A percentile compares a stretch with the other conserved stretches of the same genome.
These are phyloP conservation scores for Xanthia icteritia DNA, from an alignment of 2,888 invertebrate genomes.

Conservation along the genomic window DNA sequence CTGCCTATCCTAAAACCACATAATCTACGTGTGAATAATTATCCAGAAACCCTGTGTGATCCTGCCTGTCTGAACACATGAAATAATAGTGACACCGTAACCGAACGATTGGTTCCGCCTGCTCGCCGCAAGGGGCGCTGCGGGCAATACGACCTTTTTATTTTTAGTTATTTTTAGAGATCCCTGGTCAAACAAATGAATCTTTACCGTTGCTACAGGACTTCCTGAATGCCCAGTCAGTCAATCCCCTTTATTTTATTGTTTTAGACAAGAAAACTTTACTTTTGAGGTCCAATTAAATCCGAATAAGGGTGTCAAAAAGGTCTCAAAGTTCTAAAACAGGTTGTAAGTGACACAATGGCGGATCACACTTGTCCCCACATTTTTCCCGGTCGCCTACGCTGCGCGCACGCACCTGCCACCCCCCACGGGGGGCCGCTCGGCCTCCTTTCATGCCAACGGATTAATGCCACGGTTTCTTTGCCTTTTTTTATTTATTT, in stretches of 20 bases:
- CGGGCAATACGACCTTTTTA: constrained; percentile 65
- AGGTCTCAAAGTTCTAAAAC: constrained; percentile 29
- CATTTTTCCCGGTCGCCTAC: constrained; percentile 64
- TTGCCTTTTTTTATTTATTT: constrained; percentile 71
- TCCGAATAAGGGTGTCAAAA: background rate
- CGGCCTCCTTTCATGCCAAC: constrained; percentile 78
- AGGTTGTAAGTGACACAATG: constrained; percentile 32
- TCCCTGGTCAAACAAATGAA: constrained; percentile 46
- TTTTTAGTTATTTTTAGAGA: constrained; percentile 63
- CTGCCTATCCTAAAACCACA: background rate
- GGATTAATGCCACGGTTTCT: constrained; percentile 83
- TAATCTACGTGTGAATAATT: constrained; percentile 49
- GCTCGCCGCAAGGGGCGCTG: constrained; percentile 73
- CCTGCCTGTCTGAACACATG: constrained; percentile 51
- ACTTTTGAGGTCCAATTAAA: rapidly evolving
- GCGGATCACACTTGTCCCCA: constrained; percentile 66
- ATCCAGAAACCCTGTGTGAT: constrained; percentile 54
- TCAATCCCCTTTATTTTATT: background rate
- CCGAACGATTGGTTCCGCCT: constrained; percentile 78
- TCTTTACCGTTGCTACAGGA: background rate
- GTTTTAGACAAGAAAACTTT: background rate
- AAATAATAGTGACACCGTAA: constrained; percentile 68
- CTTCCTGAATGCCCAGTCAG: too few species aligned
- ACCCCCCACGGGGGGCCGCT: constrained; percentile 80
- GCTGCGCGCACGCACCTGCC: constrained; percentile 84